Conservation (phyloP, 1,140 invertebrate genomes). For the Copidosoma floridanum region DNA sequence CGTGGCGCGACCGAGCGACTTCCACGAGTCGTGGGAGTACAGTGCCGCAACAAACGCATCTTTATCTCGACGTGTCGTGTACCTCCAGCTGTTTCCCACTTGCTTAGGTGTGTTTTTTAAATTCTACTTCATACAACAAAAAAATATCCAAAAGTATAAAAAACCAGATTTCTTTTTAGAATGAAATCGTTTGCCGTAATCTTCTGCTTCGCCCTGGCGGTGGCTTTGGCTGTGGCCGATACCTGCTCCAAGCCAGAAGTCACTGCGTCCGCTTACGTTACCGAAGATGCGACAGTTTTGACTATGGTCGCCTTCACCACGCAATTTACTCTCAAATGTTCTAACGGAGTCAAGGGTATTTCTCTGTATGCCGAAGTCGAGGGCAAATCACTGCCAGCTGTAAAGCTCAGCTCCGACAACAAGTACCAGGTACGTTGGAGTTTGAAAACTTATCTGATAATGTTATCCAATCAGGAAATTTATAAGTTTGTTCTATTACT, state of each 20-base stretch:
- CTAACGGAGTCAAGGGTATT: constrained; percentile 64
- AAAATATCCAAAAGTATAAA: no score
- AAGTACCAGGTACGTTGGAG: constrained; percentile 72
- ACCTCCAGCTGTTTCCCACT: no score
- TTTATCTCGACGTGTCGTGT: no score
- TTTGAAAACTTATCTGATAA: no score
- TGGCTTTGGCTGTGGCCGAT: constrained; percentile 33
- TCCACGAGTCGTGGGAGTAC: no score
- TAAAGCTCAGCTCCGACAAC: constrained; percentile 67
- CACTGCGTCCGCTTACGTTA: constrained; percentile 75
- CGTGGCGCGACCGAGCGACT: no score
- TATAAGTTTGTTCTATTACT: no score
- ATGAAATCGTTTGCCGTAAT: constrained; percentile 31
- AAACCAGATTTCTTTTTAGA: no score
- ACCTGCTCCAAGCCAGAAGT: constrained; percentile 66
- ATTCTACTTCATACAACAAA: no score
- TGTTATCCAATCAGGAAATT: no score
- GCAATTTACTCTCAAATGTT: constrained; percentile 72
- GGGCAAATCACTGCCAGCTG: constrained; percentile 77
- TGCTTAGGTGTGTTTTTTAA: no score
- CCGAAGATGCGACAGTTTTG: constrained; percentile 85
- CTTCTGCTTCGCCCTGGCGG: constrained; percentile 4
- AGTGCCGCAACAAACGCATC: no score
- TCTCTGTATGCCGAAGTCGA: constrained; percentile 84
- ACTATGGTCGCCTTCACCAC: constrained; percentile 78